Base-by-base conservation (phyloP, 2,113 vertebrate species). In the Gasterosteus nipponicus region DNA sequence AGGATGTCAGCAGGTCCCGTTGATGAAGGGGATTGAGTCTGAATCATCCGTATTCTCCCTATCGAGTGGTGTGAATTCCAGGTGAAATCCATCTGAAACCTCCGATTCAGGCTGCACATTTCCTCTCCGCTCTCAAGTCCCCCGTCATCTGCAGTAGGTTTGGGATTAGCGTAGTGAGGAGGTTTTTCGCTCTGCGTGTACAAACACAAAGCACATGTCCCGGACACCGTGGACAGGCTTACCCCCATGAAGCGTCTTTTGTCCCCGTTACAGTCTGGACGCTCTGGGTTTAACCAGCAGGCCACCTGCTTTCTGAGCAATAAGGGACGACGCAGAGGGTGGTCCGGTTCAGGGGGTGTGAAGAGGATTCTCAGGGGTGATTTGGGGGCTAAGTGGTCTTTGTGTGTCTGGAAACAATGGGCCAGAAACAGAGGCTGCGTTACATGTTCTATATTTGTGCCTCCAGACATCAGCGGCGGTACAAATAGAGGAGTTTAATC, bases 221-320 rank as follows among this genome's bases (percentile, higher is more conserved):
- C 4, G 12, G 75, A 78, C 29, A 75, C 33, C 10, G 18, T 5
- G 56, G 61, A 68, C 49, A 16, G 57, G 77, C 35, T 90, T 85
- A 90, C 87, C 86, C 84, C 49, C 16, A 35, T 31, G 64, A 42
- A 22, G 61, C 29, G 14, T 67, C 69, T 56, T 12, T 0, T 6
- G 69, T 4, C 5, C 5, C 5, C 6, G 35, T 6, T 38, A 44
- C 81, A 85, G 84, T 81, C 83, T 89, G 82, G 83, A 74, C 39
- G 15, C 59, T 65, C 7, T 0, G 73, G 85, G 47, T 84, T 87
- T 86, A 89, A 73, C 77, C 91, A 87, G 81, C 82, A 83, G 82
- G 77, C 67, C 65, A 86, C 86, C 86, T 85, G 86, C 88, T 87
- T 83, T 82, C 81, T 80, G 81, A 77, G 75, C 83, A 77, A 70